Evolutionary conservation across 64 coral and sea anemone genomes (phyloP), one percentile per base, ranked within the genome.

Genomic region (Orbicella faveolata): DNA sequence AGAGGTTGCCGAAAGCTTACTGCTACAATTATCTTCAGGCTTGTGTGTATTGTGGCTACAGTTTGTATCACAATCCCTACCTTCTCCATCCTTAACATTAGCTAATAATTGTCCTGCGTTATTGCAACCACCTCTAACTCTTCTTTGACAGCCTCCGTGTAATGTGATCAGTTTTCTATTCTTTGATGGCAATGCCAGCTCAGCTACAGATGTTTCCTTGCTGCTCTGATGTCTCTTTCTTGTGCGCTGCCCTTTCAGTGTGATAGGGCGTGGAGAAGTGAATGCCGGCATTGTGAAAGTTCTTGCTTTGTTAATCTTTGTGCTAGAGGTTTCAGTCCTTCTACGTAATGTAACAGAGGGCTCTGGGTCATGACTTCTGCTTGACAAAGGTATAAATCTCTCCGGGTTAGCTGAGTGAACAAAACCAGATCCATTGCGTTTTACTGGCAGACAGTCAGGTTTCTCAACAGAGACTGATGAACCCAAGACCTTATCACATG

Each of bases 201-300:
- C 33, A 80, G 51, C 25, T 51, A 11, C 55, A 2, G 54, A 79
- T 53, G 26, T 41, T 72, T 53, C 64, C 5, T 52, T 89, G 21
- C 20, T 64, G 16, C 34, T 39, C 13, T 74, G 77, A 61, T 75
- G 63, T 89, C 87, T 89, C 57, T 89, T 94, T 68, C 87, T 85
- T 18, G 92, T 68, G 52, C 36, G 80, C 19, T 52, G 51, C 19
- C 73, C 59, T 36, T 84, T 72, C 52, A 94, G 59, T 2, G 62
- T 89, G 41, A 94, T 94, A 14, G 95, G 95, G 68, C 87, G 84
- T 73, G 92, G 88, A 64, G 95, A 91, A 78, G 78, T 90, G 57
- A 96, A 96, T 75, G 86, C 76, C 16, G 25, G 34, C 69, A 68
- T 37, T 36, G 61, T 19, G n/a, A 19, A 74, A 34, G 52, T 69